These are phyloP conservation scores for Aldrovandia affinis DNA, from an alignment of 2,797 vertebrate species.

Conservation along the genomic window DNA sequence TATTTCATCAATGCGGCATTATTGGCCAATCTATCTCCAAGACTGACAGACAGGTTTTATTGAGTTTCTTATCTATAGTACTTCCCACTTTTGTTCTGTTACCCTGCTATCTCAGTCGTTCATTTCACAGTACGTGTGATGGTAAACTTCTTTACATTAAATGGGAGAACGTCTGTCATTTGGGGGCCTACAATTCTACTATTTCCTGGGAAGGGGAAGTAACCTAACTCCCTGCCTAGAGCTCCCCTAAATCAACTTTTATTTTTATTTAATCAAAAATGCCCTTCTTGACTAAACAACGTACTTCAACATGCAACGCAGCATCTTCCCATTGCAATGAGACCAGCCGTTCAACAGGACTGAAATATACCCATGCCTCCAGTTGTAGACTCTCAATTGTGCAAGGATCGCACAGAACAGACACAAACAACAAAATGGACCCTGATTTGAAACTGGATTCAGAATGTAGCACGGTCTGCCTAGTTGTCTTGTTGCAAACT, in stretches of 20 bases:
- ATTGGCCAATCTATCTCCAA: neutral
- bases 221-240: neutral
- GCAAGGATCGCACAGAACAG: neutral
- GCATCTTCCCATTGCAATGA: neutral
- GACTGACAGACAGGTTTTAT: neutral
- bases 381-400: too few species aligned
- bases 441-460: neutral
- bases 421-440: neutral
- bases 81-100: neutral
- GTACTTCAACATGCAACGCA: neutral
- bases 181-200: too few species aligned
- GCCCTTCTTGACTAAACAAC: slow-evolving; percentile 1
- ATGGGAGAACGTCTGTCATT: neutral
- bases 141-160: neutral
- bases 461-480: neutral
- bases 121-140: neutral
- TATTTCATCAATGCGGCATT: neutral
- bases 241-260: neutral
- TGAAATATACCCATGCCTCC: neutral
- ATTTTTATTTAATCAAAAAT: too few species aligned
- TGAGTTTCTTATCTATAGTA: neutral
- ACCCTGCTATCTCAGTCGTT: neutral
- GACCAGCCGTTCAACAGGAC: neutral
- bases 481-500: too few species aligned
- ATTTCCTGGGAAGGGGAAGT: neutral